Conservation (phyloP, 2,113 vertebrate species). For the Ophthalmolycus amberensis region DNA sequence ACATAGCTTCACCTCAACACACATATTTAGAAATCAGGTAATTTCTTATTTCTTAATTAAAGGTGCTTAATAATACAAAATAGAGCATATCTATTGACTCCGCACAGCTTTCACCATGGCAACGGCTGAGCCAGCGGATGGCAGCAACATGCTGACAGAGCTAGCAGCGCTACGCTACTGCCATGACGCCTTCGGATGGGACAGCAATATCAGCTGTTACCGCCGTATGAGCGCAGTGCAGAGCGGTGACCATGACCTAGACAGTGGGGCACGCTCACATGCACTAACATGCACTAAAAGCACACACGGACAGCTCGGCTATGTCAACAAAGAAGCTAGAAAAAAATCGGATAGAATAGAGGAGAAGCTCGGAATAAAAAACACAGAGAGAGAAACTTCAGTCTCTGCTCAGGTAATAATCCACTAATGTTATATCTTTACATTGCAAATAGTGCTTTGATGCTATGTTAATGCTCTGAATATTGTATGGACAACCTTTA, state of each 20-base stretch:
- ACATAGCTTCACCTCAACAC: not conserved
- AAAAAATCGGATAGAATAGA: no score
- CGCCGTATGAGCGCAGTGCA: not conserved
- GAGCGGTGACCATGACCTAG: not conserved
- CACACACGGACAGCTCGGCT: not conserved
- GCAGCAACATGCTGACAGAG: no score
- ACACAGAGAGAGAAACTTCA: not conserved
- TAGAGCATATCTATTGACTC: no score
- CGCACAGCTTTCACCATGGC: no score
- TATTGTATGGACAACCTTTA: not conserved
- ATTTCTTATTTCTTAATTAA: not conserved
- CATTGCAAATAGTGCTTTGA: not conserved
- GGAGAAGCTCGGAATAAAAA: not conserved
- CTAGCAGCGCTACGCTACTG: no score
- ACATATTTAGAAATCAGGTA: not conserved
- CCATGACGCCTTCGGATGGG: no score
- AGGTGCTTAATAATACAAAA: no score
- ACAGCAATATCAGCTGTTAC: no score
- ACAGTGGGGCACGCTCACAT: not conserved
- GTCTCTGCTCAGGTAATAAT: not conserved
- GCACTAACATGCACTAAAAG: not conserved
- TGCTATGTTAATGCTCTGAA: not conserved
- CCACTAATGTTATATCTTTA: not conserved
- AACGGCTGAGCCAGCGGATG: no score
- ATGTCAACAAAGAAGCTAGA: not conserved